A percentile compares a stretch with the other conserved stretches of the same genome.
phyloP scores from a whole-genome alignment of 2,888 invertebrate genomes.

The Hipparchia semele region DNA sequence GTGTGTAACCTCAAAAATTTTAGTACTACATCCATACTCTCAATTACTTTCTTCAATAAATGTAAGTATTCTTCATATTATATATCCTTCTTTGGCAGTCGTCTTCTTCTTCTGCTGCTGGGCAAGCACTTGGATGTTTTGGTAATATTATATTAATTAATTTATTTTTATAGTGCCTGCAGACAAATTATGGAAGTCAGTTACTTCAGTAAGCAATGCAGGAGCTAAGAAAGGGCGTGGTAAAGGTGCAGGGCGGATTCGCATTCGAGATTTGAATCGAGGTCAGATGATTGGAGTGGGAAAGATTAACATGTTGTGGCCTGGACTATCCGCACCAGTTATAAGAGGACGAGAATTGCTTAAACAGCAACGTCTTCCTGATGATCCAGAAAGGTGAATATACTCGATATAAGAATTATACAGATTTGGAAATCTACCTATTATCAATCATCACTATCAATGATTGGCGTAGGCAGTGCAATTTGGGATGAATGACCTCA shows the following conservation, averaged over 20 bases:
- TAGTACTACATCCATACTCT: slow-evolving; percentile 63
- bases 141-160: slow-evolving; percentile 76
- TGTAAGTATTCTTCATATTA: slow-evolving; percentile 72
- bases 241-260: slow-evolving; percentile 87
- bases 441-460: too few species aligned
- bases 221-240: slow-evolving; percentile 97
- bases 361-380: slow-evolving; percentile 87
- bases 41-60: slow-evolving; percentile 87
- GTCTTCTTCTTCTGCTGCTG: too few species aligned
- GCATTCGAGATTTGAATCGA: slow-evolving; percentile 90
- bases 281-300: slow-evolving; percentile 94
- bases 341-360: slow-evolving; percentile 90
- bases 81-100: not conserved
- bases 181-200: slow-evolving; percentile 95
- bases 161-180: slow-evolving; percentile 83
- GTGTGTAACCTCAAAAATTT: slow-evolving; percentile 71
- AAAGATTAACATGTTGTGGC: slow-evolving; percentile 93
- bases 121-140: not conserved
- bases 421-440: not conserved
- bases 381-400: slow-evolving; percentile 85
- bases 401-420: not conserved
- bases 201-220: slow-evolving; percentile 98
- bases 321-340: slow-evolving; percentile 94
- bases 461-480: too few species aligned
- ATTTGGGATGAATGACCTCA: too few species aligned